Base-by-base conservation (phyloP, 37 sponge, comb jelly and placozoan genomes). In the Hexactinellida sp. region DNA sequence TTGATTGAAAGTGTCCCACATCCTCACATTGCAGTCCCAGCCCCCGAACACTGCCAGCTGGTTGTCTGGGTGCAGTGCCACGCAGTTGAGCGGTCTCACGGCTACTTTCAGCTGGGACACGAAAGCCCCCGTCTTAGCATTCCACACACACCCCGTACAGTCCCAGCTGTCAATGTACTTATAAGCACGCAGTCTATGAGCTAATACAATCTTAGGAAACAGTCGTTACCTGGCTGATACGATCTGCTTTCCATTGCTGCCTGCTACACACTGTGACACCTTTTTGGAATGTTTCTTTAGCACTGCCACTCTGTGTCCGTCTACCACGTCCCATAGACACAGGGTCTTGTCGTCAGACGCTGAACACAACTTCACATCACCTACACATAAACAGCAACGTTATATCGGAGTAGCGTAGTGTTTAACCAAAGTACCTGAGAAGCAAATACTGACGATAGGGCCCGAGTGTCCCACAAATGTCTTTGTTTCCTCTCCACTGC, bases 11-110 rank as follows among this genome's bases (percentile, higher is more conserved):
- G 90, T 91, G 85, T 96, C 94, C 93, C 93, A 96, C 10, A 92
- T 92, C 82, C 87, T 94, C 54, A 96, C 35, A 24, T 86, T 86
- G 5, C 85, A 39, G 85, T 96, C 94, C 97, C 97, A 96, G 36
- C 91, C 87, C 0, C 97, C 97, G 55, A 91, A 88, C 1, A 83
- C 94, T 23, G 92, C 84, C 1, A 96, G 85, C 89, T 92, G 93
- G 0, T 91, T 93, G 38, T 94, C 94, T 0, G 97, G 97, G 82
- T 96, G 94, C 85, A 94, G 91, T 24, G 86, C 47, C 13, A 96
- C 90, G 54, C 97, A 96, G 86, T 96, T 96, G 82, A 96, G 83
- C 0, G 94, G 94, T 32, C 34, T 63, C 3, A 63, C 76, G 3
- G 76, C 76, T n/a, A 63, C 34, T 63, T 63, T 63, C 3, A 63